Conservation (phyloP, 2,113 vertebrate species). For the Paramisgurnus dabryanus region DNA sequence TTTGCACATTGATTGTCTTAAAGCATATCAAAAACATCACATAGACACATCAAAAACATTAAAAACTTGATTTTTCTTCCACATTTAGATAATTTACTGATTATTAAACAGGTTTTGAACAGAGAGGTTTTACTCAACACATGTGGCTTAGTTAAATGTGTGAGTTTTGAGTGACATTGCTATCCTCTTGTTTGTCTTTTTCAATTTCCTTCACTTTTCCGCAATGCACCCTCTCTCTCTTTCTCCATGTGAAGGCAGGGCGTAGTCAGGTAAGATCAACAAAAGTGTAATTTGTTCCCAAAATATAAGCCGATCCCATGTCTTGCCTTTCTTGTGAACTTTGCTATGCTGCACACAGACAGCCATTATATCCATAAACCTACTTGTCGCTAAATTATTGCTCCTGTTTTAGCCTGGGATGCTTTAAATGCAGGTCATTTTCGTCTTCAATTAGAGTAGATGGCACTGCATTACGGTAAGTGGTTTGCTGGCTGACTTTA, state of each 20-base stretch:
- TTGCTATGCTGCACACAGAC: not conserved
- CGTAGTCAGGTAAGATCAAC: conserved; percentile 89
- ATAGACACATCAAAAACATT: too few species aligned
- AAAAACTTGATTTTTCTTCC: too few species aligned
- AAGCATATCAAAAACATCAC: too few species aligned
- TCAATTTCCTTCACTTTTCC: conserved; percentile 71
- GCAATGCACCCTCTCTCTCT: conserved; percentile 79
- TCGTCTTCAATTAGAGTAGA: conserved; percentile 11
- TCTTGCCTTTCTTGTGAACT: conserved; percentile 16
- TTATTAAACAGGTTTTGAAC: too few species aligned
- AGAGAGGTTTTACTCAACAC: too few species aligned
- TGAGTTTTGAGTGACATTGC: conserved; percentile 35
- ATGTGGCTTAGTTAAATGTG: not conserved
- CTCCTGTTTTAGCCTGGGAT: conserved; percentile 5
- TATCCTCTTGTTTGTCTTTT: conserved; percentile 59
- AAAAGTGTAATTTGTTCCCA: conserved; percentile 27
- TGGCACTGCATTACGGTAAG: conserved; percentile 16
- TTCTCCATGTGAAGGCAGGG: conserved; percentile 87
- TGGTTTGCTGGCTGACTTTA: conserved; percentile 20
- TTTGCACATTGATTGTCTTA: too few species aligned
- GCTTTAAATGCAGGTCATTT: conserved; percentile 7
- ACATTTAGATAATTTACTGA: not conserved
- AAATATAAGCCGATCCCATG: not conserved
- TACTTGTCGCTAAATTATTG: not conserved
- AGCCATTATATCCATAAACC: not conserved